Evolutionary conservation across 1,140 invertebrate species (phyloP).

Genomic region (Thaumatotibia leucotreta): DNA sequence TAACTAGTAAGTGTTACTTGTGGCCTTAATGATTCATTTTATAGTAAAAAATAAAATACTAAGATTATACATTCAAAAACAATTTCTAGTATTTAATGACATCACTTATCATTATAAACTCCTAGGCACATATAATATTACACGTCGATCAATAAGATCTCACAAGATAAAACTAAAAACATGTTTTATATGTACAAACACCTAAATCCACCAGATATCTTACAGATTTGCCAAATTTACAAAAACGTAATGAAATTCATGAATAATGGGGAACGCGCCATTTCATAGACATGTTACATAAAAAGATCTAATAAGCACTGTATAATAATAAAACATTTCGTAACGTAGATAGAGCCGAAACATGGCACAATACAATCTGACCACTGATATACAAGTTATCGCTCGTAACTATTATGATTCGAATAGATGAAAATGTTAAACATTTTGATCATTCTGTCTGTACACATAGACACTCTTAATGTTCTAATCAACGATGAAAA

Average conservation of each 20-base stretch:
- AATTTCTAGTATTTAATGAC: conserved; percentile 20
- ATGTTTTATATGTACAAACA: background rate
- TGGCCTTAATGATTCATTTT: conserved; percentile 5
- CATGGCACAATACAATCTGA: background rate
- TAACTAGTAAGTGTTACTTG: background rate
- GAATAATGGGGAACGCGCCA: background rate
- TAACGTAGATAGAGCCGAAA: background rate
- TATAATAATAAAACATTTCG: background rate
- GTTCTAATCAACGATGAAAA: background rate
- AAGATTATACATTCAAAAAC: conserved; percentile 4
- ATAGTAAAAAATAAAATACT: background rate
- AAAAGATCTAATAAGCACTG: background rate
- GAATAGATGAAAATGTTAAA: background rate
- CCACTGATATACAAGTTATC: background rate
- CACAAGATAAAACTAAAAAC: background rate
- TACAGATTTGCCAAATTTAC: background rate
- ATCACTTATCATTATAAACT: conserved; percentile 1
- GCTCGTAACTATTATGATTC: background rate
- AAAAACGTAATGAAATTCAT: background rate
- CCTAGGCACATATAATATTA: conserved; percentile 4
- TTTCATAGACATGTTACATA: background rate
- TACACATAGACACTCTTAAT: background rate
- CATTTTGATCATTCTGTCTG: background rate
- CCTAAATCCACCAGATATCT: background rate
- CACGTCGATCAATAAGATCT: conserved; percentile 5